These are phyloP conservation scores for Botrylloides violaceus DNA, from an alignment of 23 tunicate species.

Conservation along the genomic window DNA sequence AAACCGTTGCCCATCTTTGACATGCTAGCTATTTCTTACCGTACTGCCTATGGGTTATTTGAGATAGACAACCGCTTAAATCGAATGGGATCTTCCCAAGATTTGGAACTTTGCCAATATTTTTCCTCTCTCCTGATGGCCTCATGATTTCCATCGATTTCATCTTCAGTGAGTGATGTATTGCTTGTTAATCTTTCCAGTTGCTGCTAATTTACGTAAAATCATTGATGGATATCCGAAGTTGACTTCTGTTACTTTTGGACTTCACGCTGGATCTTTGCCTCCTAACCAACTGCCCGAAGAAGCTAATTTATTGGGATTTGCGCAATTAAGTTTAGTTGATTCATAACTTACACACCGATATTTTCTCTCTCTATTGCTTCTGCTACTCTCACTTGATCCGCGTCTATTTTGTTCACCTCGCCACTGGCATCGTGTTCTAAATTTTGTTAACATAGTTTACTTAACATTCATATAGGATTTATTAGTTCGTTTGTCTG, in stretches of 20 bases:
- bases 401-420: background rate
- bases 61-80: too few species aligned
- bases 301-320: constrained; percentile 59
- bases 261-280: constrained; percentile 54
- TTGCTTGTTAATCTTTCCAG: too few species aligned
- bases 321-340: constrained; percentile 66
- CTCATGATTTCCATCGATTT: too few species aligned
- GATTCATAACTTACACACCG: constrained; percentile 22
- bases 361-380: background rate
- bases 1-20: too few species aligned
- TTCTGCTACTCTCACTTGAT: background rate
- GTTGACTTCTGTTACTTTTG: constrained; percentile 20
- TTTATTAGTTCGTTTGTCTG: too few species aligned
- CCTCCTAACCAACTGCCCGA: constrained; percentile 55
- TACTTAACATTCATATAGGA: too few species aligned
- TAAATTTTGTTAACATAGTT: background rate
- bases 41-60: too few species aligned
- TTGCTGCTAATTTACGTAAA: constrained; percentile 79
- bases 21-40: too few species aligned
- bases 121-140: too few species aligned
- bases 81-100: too few species aligned
- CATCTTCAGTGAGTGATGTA: too few species aligned
- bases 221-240: constrained; percentile 28
- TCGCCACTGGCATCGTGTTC: background rate
- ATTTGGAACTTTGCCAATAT: too few species aligned